Conservation (phyloP, 64 coral and sea anemone species). For the Hydrozoanthus tunicans region DNA sequence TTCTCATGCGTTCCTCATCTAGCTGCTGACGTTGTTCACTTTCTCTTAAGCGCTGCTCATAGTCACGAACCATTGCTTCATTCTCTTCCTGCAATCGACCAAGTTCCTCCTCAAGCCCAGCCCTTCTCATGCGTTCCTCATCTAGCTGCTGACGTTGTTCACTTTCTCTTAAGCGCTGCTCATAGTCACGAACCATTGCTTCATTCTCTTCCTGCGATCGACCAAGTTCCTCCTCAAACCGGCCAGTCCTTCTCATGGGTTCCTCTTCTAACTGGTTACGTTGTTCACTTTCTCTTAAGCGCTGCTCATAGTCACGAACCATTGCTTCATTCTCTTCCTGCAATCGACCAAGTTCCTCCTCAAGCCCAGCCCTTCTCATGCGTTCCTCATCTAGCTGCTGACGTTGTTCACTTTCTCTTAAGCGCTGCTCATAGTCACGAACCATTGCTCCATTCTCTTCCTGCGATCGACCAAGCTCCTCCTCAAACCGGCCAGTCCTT, state of each 20-base stretch:
- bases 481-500: constrained; percentile 54
- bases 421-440: too few species aligned
- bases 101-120: too few species aligned
- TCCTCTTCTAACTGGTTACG: constrained; percentile 59
- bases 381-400: constrained; percentile 69
- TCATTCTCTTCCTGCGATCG: not conserved
- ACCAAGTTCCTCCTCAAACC: constrained; percentile 63
- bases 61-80: too few species aligned
- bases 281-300: constrained; percentile 43
- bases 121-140: constrained; percentile 38
- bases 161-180: constrained; percentile 2
- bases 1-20: constrained; percentile 52
- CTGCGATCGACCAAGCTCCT: constrained; percentile 45
- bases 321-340: constrained; percentile 9
- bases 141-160: constrained; percentile 4
- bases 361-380: constrained; percentile 44
- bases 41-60: not conserved
- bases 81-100: too few species aligned
- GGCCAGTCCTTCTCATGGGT: constrained; percentile 21
- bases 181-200: too few species aligned
- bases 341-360: constrained; percentile 59
- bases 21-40: constrained; percentile 35
- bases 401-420: constrained; percentile 16
- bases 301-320: too few species aligned
- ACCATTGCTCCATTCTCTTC: not conserved